Evolutionary conservation across 2,797 vertebrate genomes (phyloP).

Genomic region (Dendrocincla fuliginosa): DNA sequence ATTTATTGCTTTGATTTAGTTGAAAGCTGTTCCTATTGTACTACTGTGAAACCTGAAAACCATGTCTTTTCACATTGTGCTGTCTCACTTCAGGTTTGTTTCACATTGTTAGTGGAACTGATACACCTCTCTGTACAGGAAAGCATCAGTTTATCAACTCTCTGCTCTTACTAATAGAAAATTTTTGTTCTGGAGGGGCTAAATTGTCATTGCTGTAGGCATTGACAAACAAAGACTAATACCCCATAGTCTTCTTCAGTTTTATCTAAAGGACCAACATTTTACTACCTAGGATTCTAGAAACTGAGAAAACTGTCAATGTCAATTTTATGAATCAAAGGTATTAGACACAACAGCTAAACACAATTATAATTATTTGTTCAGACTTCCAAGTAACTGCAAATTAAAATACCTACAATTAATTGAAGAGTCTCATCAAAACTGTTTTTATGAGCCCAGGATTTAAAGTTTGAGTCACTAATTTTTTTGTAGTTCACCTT

Average conservation of each 20-base stretch:
- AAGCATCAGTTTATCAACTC: background rate
- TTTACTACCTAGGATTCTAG: background rate
- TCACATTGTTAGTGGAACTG: background rate
- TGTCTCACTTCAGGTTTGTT: background rate
- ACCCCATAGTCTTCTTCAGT: background rate
- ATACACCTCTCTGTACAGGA: background rate
- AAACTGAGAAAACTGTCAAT: background rate
- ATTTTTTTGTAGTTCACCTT: background rate
- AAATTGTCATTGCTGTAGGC: background rate
- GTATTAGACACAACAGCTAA: background rate
- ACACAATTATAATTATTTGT: background rate
- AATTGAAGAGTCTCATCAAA: background rate
- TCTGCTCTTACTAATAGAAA: background rate
- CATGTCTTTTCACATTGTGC: background rate
- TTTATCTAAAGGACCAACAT: background rate
- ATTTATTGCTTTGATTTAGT: background rate
- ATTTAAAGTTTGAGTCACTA: background rate
- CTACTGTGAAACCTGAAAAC: background rate
- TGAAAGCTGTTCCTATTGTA: background rate
- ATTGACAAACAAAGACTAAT: background rate
- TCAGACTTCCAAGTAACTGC: background rate
- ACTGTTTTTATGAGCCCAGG: background rate
- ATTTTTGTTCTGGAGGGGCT: background rate
- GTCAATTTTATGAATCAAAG: background rate
- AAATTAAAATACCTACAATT: background rate